Conservation (phyloP, 2,113 vertebrate species). For the Sylvilagus bachmani region DNA sequence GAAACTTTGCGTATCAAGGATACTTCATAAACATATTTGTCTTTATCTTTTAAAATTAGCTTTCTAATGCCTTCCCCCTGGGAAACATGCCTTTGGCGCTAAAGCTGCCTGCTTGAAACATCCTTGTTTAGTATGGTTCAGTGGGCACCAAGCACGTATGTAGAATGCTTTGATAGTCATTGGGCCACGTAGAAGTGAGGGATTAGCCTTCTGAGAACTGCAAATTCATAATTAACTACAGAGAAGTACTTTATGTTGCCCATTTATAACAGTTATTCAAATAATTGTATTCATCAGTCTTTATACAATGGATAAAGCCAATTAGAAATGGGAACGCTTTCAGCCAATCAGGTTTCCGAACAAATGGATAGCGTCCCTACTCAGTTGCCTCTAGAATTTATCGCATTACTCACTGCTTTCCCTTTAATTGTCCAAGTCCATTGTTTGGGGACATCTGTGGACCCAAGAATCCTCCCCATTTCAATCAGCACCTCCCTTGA, state of each 20-base stretch:
- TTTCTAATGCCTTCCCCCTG: slow-evolving; percentile 67
- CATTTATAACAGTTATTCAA: slow-evolving; percentile 81
- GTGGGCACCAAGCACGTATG: slow-evolving; percentile 54
- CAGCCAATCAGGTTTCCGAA: slow-evolving; percentile 70
- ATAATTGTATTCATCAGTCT: slow-evolving; percentile 83
- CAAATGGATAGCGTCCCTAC: slow-evolving; percentile 36
- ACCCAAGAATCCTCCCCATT: background rate
- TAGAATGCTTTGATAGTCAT: slow-evolving; percentile 66
- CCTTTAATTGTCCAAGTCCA: slow-evolving; percentile 18
- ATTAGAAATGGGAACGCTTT: slow-evolving; percentile 72
- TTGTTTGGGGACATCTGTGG: slow-evolving; percentile 5
- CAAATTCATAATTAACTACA: slow-evolving; percentile 80
- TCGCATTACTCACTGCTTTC: slow-evolving; percentile 25
- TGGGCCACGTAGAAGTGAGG: slow-evolving; percentile 68
- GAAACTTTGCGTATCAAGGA: slow-evolving; percentile 50
- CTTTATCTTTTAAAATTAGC: slow-evolving; percentile 57
- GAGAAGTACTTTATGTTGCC: slow-evolving; percentile 75
- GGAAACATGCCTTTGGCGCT: slow-evolving; percentile 58
- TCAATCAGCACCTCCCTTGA: slow-evolving; percentile 13
- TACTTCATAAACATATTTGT: slow-evolving; percentile 62
- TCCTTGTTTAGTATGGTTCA: slow-evolving; percentile 66
- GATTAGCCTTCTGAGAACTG: slow-evolving; percentile 75
- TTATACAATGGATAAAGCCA: slow-evolving; percentile 74
- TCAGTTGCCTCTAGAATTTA: slow-evolving; percentile 38
- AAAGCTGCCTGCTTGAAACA: slow-evolving; percentile 66